Conservation (phyloP, 2,797 vertebrate genomes). For the Oryzias dopingdopingensis region DNA sequence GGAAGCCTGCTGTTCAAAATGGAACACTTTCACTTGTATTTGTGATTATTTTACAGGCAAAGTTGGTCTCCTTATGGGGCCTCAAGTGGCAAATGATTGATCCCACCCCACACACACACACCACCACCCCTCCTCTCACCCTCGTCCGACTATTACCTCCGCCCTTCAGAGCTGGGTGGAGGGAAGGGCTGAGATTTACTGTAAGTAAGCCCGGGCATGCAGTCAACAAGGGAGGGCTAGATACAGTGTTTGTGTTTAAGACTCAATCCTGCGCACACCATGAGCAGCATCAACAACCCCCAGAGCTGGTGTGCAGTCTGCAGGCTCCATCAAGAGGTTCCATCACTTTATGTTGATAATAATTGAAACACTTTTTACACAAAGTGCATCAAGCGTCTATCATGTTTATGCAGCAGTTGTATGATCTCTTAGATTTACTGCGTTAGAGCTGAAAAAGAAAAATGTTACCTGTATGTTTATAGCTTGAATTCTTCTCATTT, state of each 20-base stretch:
- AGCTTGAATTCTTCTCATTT: no score
- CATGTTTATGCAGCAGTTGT: not conserved
- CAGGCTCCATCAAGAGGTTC: constrained; percentile 16
- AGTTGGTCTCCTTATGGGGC: constrained; percentile 77
- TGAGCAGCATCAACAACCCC: constrained; percentile 22
- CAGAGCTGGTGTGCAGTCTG: constrained; percentile 22
- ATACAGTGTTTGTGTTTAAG: constrained; percentile 70
- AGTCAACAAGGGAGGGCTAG: constrained; percentile 63
- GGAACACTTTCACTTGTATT: constrained; percentile 79
- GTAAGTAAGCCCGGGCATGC: constrained; percentile 73
- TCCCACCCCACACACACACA: constrained; percentile 46
- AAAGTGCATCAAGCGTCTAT: constrained; percentile 17
- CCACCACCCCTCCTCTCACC: not conserved
- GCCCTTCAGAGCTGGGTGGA: constrained; percentile 63
- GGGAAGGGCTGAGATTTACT: constrained; percentile 66
- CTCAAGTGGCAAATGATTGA: constrained; percentile 78
- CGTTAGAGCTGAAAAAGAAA: no score
- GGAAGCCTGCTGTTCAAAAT: constrained; percentile 81
- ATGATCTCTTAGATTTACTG: not conserved
- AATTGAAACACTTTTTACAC: constrained; percentile 34
- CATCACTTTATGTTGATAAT: constrained; percentile 35
- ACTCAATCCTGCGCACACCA: constrained; percentile 51
- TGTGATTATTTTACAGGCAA: constrained; percentile 82
- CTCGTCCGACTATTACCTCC: constrained; percentile 57
- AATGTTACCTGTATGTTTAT: no score